Evolutionary conservation across 2,888 invertebrate species (phyloP), one percentile per base, ranked within the genome.

Genomic region (Cryptocephalus moraei): DNA sequence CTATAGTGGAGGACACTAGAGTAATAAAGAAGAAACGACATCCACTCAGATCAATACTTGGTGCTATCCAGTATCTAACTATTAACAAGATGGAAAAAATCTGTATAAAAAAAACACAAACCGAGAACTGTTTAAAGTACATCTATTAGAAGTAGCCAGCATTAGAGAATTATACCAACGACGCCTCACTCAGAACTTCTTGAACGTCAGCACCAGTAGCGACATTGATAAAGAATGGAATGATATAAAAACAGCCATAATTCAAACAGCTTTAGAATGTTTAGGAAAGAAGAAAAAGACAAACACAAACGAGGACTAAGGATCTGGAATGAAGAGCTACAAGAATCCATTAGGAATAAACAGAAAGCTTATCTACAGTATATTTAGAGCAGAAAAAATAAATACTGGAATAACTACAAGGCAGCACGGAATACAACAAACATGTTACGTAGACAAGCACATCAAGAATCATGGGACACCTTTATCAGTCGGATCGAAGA

Each of bases 261-360:
- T 34, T 34, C 34, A 34, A 34, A 34, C 34, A 34, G 34, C 34
- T 34, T n/a, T 34, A 34, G n/a, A 34, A 34, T 34, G n/a, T n/a
- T 34, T 34, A 34, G 34, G 34, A n/a, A 34, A 34, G 34, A 49
- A 46, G 33, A 49, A 43, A 49, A 49, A 49, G 41, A 42, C 14
- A 42, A n/a, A n/a, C n/a, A n/a, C n/a, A n/a, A n/a, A n/a, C n/a
- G n/a, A n/a, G n/a, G n/a, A n/a, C n/a, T n/a, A n/a, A n/a, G n/a
- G n/a, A n/a, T n/a, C n/a, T n/a, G n/a, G n/a, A n/a, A n/a, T n/a
- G n/a, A n/a, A n/a, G n/a, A n/a, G n/a, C n/a, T n/a, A n/a, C n/a
- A n/a, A n/a, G n/a, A n/a, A n/a, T n/a, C n/a, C n/a, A n/a, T n/a
- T n/a, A n/a, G n/a, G n/a, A n/a, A n/a, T n/a, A n/a, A n/a, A n/a